Conservation (phyloP, 2,113 vertebrate genomes). For the Hassar affinis region DNA sequence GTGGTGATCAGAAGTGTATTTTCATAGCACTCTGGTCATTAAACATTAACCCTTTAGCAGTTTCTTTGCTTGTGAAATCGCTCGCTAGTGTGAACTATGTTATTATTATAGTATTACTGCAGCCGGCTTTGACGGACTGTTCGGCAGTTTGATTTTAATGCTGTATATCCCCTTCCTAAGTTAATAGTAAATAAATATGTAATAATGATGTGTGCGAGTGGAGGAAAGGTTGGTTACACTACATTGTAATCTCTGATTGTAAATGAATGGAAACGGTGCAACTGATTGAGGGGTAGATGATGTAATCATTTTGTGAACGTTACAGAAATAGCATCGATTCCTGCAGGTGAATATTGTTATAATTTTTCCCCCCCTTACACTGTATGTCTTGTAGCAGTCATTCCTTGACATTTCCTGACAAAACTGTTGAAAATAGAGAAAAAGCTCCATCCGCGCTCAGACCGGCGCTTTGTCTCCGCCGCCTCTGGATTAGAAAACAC, state of each 20-base stretch:
- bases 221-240: too few relatives aligned
- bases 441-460: constrained; percentile 22
- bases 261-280: not conserved
- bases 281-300: not conserved
- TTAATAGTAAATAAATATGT: not conserved
- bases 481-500: constrained; percentile 49
- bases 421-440: not conserved
- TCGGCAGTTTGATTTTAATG: not conserved
- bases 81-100: not conserved
- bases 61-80: not conserved
- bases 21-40: not conserved
- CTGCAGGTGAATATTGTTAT: not conserved
- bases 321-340: not conserved
- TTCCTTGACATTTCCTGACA: not conserved
- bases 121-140: not conserved
- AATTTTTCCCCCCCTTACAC: not conserved
- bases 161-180: not conserved
- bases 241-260: not conserved
- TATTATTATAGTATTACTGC: not conserved
- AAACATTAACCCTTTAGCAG: not conserved
- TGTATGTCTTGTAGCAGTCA: not conserved
- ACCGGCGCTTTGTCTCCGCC: constrained; percentile 8
- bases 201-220: not conserved
- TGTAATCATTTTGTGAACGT: not conserved
- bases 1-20: not conserved